Conservation (phyloP, 2,888 invertebrate species). For the Drosophila ustulata region DNA sequence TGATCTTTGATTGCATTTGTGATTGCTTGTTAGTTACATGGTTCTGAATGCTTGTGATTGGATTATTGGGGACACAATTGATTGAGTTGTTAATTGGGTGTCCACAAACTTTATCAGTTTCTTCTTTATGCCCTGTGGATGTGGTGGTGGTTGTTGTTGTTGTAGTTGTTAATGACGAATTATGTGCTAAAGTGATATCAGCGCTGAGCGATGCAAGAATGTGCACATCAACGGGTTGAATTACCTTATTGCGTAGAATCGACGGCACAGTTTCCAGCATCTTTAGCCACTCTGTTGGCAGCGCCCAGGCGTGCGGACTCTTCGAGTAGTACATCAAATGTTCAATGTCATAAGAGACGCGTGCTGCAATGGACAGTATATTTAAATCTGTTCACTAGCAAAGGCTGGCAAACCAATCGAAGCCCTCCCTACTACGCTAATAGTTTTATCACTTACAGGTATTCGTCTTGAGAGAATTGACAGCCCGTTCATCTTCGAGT, state of each 20-base stretch:
- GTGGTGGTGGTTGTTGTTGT: conserved; percentile 1
- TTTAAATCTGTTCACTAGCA: neutral
- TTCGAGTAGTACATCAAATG: conserved; percentile 84
- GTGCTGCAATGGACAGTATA: conserved; percentile 66
- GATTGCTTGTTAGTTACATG: conserved; percentile 62
- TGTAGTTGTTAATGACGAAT: conserved; percentile 54
- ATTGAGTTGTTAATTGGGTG: conserved; percentile 16
- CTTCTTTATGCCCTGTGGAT: conserved; percentile 20
- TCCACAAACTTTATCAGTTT: conserved; percentile 7
- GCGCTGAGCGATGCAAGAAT: conserved; percentile 44
- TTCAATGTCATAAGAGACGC: conserved; percentile 84
- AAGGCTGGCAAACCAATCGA: neutral
- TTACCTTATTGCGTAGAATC: conserved; percentile 85
- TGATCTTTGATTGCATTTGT: conserved; percentile 31
- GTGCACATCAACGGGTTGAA: conserved; percentile 46
- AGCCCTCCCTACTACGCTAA: neutral
- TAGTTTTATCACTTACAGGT: conserved; percentile 62
- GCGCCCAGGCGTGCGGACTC: conserved; percentile 84
- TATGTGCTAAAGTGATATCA: conserved; percentile 58
- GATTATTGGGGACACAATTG: conserved; percentile 32
- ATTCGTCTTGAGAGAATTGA: conserved; percentile 56
- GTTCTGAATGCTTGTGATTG: conserved; percentile 29
- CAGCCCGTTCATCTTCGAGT: conserved; percentile 56
- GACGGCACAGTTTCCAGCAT: conserved; percentile 83
- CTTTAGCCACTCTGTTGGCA: conserved; percentile 83